Evolutionary conservation across 2,113 vertebrate genomes (phyloP), one percentile per base, ranked within the genome.

Genomic region (Thunnus thynnus): DNA sequence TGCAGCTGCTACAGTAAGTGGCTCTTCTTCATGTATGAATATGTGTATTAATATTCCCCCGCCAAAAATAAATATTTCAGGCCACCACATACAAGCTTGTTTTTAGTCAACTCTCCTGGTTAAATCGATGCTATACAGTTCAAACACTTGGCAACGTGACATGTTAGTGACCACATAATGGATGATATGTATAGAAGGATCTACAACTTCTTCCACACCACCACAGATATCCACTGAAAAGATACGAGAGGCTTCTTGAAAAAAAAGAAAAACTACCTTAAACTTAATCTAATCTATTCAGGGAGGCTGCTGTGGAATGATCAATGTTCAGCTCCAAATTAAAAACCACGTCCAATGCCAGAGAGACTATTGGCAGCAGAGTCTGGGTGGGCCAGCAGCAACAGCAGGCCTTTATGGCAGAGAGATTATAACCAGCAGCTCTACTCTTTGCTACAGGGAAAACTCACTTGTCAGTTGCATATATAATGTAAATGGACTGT

Each of bases 401-500:
- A 41, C 84, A 80, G 77, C 72, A 77, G 79, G 73, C 57, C 61
- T 92, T 89, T 71, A 90, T 76, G 63, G 76, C 55, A 9, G n/a
- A 32, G 55, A 52, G 44, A 50, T 74, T 73, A 61, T 25, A 77
- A 72, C 58, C 30, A 44, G 65, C 16, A 83, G 52, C 56, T 27
- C 11, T 20, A 5, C 50, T 76, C 46, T 61, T 14, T 81, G 78
- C 86, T 78, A 71, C 76, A 79, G 76, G 76, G 25, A 47, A 67
- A 82, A 78, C 72, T 20, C 56, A 66, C 46, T 56, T 3, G 22
- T 72, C 85, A 78, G 30, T 10, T 36, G 17, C 55, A 66, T 57
- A 70, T 65, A 51, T 68, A 78, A 76, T 62, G 61, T 72, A 65
- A 71, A 69, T 60, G 52, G 51, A 61, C 78, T 76, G 41, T 71